Evolutionary conservation across 2,888 invertebrate species (phyloP).

Genomic region (Ornithoptera alexandrae): DNA sequence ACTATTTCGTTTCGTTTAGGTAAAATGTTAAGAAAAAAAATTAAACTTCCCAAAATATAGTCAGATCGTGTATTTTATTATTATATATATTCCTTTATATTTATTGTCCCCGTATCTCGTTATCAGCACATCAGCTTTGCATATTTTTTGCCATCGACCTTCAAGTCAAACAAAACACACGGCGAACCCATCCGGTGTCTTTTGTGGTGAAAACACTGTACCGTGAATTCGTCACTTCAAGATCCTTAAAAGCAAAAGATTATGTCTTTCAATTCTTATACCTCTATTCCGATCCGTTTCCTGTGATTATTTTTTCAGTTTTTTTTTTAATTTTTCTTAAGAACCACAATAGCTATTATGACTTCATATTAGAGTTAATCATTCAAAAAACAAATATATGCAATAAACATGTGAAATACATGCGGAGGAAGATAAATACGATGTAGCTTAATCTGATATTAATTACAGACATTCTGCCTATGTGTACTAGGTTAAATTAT

Average conservation of each 20-base stretch:
- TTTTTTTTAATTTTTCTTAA: not conserved
- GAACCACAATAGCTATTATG: not conserved
- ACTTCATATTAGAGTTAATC: not conserved
- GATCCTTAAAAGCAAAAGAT: constrained; percentile 31
- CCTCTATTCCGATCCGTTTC: constrained; percentile 1
- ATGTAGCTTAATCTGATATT: constrained; percentile 25
- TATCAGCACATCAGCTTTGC: constrained; percentile 49
- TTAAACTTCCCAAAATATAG: not conserved
- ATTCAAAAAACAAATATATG: no score
- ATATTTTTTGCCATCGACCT: constrained; percentile 55
- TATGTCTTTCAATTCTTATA: constrained; percentile 18
- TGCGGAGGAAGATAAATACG: constrained; percentile 18
- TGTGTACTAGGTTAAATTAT: constrained; percentile 24
- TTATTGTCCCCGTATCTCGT: constrained; percentile 36
- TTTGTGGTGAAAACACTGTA: constrained; percentile 45
- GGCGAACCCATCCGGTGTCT: constrained; percentile 62
- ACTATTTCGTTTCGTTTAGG: no score
- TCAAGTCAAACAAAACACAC: constrained; percentile 60
- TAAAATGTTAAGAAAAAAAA: no score
- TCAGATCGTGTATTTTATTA: constrained; percentile 22
- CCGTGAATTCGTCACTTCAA: constrained; percentile 31
- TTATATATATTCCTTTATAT: constrained; percentile 2
- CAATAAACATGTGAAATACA: constrained; percentile 2
- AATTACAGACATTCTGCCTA: constrained; percentile 28
- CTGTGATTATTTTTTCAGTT: not conserved